Evolutionary conservation across 2,113 vertebrate species (phyloP).

Genomic region (Mesitornis unicolor): DNA sequence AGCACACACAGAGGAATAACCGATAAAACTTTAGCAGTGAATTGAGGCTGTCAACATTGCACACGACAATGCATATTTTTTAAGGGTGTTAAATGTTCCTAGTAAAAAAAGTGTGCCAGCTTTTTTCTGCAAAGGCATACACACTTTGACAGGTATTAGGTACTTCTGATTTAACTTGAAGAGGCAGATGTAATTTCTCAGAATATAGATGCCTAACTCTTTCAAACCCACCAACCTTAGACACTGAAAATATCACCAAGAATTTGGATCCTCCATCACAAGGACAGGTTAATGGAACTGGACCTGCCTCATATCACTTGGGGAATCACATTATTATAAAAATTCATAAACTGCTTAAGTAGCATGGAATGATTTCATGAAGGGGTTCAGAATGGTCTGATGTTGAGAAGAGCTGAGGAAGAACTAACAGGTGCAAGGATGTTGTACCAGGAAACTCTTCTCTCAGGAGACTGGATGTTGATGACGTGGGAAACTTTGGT

Average conservation of each 20-base stretch:
- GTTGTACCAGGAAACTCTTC: not conserved
- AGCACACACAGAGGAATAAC: not conserved
- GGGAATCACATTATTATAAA: not conserved
- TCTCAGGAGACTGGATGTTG: not conserved
- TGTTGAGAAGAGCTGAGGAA: not conserved
- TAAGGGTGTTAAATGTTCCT: not conserved
- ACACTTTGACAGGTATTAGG: not conserved
- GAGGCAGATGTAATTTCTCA: not conserved
- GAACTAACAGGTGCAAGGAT: constrained; percentile 39
- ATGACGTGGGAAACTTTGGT: constrained; percentile 44
- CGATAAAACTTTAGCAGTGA: not conserved
- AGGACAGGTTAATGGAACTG: not conserved
- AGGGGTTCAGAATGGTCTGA: not conserved
- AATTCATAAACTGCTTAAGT: not conserved
- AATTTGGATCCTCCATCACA: not conserved
- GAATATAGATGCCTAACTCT: not conserved
- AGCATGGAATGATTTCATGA: not conserved
- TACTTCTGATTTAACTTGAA: not conserved
- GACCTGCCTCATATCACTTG: not conserved
- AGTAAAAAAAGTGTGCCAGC: not conserved
- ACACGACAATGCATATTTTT: not conserved
- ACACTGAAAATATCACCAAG: not conserved
- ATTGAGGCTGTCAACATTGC: not conserved
- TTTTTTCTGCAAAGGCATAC: not conserved
- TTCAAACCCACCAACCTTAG: not conserved